Base-by-base conservation (phyloP, 2,797 vertebrate species). In the Atherinosoma microstoma region DNA sequence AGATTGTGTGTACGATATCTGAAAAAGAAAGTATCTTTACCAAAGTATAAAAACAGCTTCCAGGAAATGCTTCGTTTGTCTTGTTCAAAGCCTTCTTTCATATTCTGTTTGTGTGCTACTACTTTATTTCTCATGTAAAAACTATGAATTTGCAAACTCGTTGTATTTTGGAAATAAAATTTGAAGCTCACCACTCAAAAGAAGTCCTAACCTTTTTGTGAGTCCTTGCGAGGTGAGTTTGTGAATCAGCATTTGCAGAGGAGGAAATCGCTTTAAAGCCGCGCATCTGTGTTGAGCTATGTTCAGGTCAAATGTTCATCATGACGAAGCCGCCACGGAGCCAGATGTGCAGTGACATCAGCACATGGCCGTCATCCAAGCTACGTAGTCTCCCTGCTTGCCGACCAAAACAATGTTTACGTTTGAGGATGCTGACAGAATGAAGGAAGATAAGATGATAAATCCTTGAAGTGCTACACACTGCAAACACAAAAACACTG, bases 81-180 rank as follows among this genome's bases (percentile, higher is more conserved):
- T 70, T 56, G 49, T 73, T 56, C 18, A 58, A 36, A 40, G 15
- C 35, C 35, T 76, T 70, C 58, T 42, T 68, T 16, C 35, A 22
- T 77, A 35, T 78, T 66, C 30, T 78, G 47, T 61, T 40, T 71
- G 40, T 80, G 42, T 62, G 24, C 45, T 71, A 36, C 35, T 22
- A 64, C 53, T 67, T 58, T 69, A 12, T 70, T 36, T 80, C 51
- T 70, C 47, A 76, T 73, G 65, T 81, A 77, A 70, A 75, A 75
- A 71, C 13, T 15, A 40, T 78, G 67, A 56, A 61, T 51, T 63
- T 62, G 22, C 34, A 71, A 83, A 67, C 29, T 49, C 18, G 6
- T 42, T 77, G 77, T 83, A 64, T 86, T 91, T 85, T 89, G 45
- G 35, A 89, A 93, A 89, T 90, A 89, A 89, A 92, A 80, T n/a